These are phyloP conservation scores for Cavia aperea DNA, from an alignment of 2,113 vertebrate genomes.

Conservation along the genomic window DNA sequence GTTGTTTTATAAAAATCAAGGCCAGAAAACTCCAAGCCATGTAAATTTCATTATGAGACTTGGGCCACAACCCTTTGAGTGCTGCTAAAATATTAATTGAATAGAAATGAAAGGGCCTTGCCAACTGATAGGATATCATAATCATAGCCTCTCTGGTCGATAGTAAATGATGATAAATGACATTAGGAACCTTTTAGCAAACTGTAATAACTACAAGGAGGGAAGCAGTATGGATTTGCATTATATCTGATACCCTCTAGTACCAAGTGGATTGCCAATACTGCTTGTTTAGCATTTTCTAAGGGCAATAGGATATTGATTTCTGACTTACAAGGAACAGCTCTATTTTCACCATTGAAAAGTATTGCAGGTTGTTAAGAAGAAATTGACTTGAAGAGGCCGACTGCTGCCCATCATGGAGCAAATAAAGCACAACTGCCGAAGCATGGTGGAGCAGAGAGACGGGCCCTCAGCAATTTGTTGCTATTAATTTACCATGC, in stretches of 20 bases:
- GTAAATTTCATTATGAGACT: slow-evolving; percentile 80
- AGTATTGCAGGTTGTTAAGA: slow-evolving; percentile 95
- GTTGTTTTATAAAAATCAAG: slow-evolving; percentile 47
- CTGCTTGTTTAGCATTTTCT: slow-evolving; percentile 99
- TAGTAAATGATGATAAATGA: slow-evolving; percentile 91
- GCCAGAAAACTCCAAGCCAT: slow-evolving; percentile 68
- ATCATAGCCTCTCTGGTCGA: slow-evolving; percentile 83
- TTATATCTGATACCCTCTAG: slow-evolving; percentile 88
- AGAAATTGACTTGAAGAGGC: slow-evolving; percentile 94
- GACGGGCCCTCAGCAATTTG: slow-evolving; percentile 88
- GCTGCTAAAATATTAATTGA: slow-evolving; percentile 89
- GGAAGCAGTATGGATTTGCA: slow-evolving; percentile 85
- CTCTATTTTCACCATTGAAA: slow-evolving; percentile 92
- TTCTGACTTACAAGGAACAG: slow-evolving; percentile 96
- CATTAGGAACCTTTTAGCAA: slow-evolving; percentile 91
- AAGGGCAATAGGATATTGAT: slow-evolving; percentile 98
- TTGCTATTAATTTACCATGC: slow-evolving; percentile 91
- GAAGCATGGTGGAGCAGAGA: slow-evolving; percentile 85
- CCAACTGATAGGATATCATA: slow-evolving; percentile 85
- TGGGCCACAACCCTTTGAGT: slow-evolving; percentile 81
- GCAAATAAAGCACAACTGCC: slow-evolving; percentile 88
- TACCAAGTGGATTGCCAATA: slow-evolving; percentile 94
- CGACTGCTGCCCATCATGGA: slow-evolving; percentile 89
- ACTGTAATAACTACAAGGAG: slow-evolving; percentile 85
- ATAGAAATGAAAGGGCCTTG: slow-evolving; percentile 84